Conservation (phyloP, 1,140 invertebrate species). For the Brachionus plicatilis region DNA sequence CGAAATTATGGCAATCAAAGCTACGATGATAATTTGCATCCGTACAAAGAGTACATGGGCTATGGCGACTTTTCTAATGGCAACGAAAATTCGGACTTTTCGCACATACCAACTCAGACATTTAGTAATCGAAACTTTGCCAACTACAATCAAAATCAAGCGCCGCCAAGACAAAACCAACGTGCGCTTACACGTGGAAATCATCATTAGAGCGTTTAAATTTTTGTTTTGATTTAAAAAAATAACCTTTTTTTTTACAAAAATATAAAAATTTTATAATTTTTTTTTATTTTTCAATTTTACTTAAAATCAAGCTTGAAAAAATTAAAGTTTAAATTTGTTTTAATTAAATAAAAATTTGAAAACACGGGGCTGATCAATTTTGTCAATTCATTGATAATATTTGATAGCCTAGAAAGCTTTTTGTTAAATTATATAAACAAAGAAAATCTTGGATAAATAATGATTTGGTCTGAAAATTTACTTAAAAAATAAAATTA, state of each 20-base stretch:
- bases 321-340: not conserved
- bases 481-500: too few species aligned
- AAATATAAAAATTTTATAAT: not conserved
- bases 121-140: constrained; percentile 5
- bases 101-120: not conserved
- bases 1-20: not conserved
- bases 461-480: too few species aligned
- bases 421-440: too few species aligned
- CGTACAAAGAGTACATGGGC: not conserved
- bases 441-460: too few species aligned
- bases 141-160: not conserved
- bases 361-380: too few species aligned
- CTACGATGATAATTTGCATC: not conserved
- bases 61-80: not conserved
- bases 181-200: not conserved
- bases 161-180: not conserved
- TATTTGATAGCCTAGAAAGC: too few species aligned
- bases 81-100: not conserved
- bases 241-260: not conserved
- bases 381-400: too few species aligned
- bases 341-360: too few species aligned
- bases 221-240: not conserved
- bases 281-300: constrained; percentile 7
- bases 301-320: not conserved
- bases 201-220: not conserved